A percentile compares a stretch with the other conserved stretches of the same genome.
Conservation (phyloP, 2,888 invertebrate genomes). For the Ormyrus thymus region DNA sequence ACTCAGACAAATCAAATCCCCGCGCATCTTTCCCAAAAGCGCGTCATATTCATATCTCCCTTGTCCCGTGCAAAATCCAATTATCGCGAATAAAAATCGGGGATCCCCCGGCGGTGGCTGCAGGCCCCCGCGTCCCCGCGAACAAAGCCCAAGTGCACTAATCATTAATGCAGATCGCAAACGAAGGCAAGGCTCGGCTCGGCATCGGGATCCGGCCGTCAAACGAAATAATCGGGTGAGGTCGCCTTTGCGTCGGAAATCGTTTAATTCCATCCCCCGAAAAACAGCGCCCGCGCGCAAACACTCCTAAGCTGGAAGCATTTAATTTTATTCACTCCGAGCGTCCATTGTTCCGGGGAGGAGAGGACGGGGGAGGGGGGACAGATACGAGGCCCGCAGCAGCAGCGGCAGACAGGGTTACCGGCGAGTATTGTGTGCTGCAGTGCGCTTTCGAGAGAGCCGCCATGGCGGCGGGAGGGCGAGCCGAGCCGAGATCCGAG, state of each 20-base stretch:
- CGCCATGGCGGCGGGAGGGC: conserved; percentile 1
- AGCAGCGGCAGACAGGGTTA: conserved; percentile 11
- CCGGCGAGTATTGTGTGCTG: conserved; percentile 12
- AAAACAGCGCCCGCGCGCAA: conserved; percentile 20
- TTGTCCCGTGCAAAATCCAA: not conserved
- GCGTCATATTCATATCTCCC: not conserved
- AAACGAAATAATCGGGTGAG: conserved; percentile 49
- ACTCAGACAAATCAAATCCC: too few species aligned
- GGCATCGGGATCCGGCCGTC: conserved; percentile 5
- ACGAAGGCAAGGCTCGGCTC: not conserved
- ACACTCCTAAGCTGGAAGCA: conserved; percentile 2
- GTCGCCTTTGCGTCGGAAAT: conserved; percentile 16
- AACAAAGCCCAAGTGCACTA: conserved; percentile 15
- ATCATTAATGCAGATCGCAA: conserved; percentile 42
- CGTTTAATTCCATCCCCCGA: conserved; percentile 37
- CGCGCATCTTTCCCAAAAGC: not conserved
- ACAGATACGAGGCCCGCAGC: not conserved
- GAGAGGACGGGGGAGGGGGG: not conserved
- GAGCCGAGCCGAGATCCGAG: not conserved
- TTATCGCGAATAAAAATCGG: not conserved
- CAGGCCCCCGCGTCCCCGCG: not conserved
- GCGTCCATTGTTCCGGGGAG: conserved; percentile 14
- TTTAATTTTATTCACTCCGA: conserved; percentile 51
- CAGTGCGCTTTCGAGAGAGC: conserved; percentile 21
- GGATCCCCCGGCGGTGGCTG: not conserved